These are phyloP conservation scores for Thunnus albacares DNA, from an alignment of 2,797 vertebrate species.

Conservation along the genomic window DNA sequence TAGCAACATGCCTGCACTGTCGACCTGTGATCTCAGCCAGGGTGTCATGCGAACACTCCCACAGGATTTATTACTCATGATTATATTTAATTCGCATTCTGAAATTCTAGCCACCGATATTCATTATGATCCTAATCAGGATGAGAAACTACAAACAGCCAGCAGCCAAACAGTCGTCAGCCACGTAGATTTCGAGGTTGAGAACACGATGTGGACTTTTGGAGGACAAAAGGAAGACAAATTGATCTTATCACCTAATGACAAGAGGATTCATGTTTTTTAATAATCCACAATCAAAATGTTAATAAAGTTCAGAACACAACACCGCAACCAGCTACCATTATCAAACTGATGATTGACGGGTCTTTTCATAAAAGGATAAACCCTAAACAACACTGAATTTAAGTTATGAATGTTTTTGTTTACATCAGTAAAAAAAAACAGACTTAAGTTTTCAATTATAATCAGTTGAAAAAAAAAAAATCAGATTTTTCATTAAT, in stretches of 20 bases:
- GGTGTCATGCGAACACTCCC: background rate
- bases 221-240: background rate
- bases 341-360: background rate
- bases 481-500: background rate
- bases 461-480: background rate
- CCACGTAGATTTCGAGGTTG: background rate
- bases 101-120: background rate
- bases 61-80: constrained; percentile 12
- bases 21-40: background rate
- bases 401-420: background rate
- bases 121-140: background rate
- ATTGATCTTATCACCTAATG: background rate
- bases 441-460: too few relatives aligned
- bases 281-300: background rate
- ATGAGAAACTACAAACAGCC: constrained; percentile 6
- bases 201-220: background rate
- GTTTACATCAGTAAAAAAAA: background rate
- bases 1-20: background rate
- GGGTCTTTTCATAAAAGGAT: background rate
- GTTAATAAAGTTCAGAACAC: background rate
- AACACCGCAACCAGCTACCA: too few relatives aligned
- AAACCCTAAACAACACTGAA: background rate
- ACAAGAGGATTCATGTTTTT: background rate
- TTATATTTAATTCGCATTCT: constrained; percentile 14
- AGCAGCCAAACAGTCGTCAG: background rate